phyloP scores from a whole-genome alignment of 2,113 vertebrate genomes.

The Vulpes vulpes region DNA sequence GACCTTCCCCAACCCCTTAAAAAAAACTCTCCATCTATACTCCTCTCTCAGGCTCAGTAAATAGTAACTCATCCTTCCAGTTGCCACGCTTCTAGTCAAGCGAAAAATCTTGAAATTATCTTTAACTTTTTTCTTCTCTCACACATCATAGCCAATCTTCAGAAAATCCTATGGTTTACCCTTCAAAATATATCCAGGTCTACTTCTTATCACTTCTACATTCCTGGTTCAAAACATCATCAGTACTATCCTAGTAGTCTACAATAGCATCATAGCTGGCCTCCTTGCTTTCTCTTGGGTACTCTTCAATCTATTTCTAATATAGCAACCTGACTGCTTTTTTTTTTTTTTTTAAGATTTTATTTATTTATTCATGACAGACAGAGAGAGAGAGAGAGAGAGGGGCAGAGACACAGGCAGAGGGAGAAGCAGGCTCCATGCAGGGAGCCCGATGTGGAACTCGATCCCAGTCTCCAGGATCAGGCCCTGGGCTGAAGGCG shows the following conservation, averaged over 20 bases:
- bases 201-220: not conserved
- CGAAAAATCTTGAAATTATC: conserved; percentile 16
- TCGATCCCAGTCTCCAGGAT: too few relatives aligned
- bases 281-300: not conserved
- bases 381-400: too few relatives aligned
- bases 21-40: not conserved
- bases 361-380: too few relatives aligned
- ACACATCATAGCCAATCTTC: not conserved
- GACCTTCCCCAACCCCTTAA: not conserved
- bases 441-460: too few relatives aligned
- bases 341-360: not conserved
- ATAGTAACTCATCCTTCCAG: not conserved
- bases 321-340: not conserved
- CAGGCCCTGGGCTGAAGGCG: too few relatives aligned
- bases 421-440: too few relatives aligned
- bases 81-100: not conserved
- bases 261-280: not conserved
- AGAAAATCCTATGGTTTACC: conserved; percentile 9
- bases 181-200: not conserved
- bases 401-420: too few relatives aligned
- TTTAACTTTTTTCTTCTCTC: conserved; percentile 6
- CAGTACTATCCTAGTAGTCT: not conserved
- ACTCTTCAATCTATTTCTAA: not conserved
- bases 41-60: not conserved
- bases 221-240: not conserved